Evolutionary conservation across 2,888 invertebrate species (phyloP).

Genomic region (Odontothrips loti): DNA sequence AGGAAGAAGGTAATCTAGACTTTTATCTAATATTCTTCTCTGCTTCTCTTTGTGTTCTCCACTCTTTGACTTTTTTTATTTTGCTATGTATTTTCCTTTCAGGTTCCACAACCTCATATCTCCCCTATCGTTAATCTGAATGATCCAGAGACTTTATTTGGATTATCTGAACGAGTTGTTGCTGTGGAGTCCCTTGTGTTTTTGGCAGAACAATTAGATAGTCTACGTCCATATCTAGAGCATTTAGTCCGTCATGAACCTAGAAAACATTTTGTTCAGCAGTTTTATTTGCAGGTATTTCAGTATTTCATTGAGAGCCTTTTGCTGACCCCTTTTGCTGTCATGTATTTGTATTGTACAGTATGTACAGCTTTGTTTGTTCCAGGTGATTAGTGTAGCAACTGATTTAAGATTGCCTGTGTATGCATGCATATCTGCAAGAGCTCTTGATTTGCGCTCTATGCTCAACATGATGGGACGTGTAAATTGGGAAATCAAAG

Average conservation of each 20-base stretch:
- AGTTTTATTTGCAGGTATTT: slow-evolving; percentile 58
- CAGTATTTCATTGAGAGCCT: slow-evolving; percentile 18
- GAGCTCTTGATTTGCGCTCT: slow-evolving; percentile 70
- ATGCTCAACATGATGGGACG: slow-evolving; percentile 81
- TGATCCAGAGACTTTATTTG: slow-evolving; percentile 70
- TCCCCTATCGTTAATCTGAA: slow-evolving; percentile 63
- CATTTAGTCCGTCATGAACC: slow-evolving; percentile 66
- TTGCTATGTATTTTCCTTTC: slow-evolving; percentile 39
- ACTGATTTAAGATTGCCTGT: slow-evolving; percentile 75
- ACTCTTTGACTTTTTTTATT: not conserved
- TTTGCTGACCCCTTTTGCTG: slow-evolving; percentile 2
- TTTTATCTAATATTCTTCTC: slow-evolving; percentile 44
- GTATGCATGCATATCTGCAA: slow-evolving; percentile 79
- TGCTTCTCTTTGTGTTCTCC: slow-evolving; percentile 27
- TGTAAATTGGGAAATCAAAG: slow-evolving; percentile 93
- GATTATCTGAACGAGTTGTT: slow-evolving; percentile 79
- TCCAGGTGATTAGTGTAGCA: slow-evolving; percentile 66
- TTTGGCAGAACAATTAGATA: slow-evolving; percentile 80
- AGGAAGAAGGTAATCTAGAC: slow-evolving; percentile 45
- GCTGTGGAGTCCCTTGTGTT: slow-evolving; percentile 91
- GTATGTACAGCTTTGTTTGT: slow-evolving; percentile 29
- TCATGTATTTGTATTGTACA: not conserved
- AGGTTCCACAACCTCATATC: slow-evolving; percentile 54
- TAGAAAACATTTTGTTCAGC: slow-evolving; percentile 62
- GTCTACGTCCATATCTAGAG: slow-evolving; percentile 79